These are phyloP conservation scores for Conomelus anceps DNA, from an alignment of 2,888 invertebrate genomes.

Conservation along the genomic window DNA sequence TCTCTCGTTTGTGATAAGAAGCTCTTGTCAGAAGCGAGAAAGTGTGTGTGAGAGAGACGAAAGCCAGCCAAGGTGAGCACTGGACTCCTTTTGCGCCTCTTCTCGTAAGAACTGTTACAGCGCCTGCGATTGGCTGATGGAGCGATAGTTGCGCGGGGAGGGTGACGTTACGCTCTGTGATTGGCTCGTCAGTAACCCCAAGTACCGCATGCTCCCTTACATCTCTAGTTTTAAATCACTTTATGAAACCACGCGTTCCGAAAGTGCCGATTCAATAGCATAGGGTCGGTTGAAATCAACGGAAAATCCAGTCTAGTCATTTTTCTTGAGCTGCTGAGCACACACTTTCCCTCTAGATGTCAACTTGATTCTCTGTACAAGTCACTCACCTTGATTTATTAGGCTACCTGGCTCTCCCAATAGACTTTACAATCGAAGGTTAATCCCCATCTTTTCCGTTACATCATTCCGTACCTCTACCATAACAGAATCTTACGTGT, in stretches of 20 bases:
- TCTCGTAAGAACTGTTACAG: neutral
- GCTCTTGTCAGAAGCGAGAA: neutral
- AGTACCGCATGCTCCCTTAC: neutral
- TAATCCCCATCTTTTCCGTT: too few species aligned
- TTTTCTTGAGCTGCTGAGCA: neutral
- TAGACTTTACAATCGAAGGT: too few species aligned
- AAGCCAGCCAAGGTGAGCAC: too few species aligned
- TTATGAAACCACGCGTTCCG: neutral
- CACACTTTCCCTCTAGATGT: too few species aligned
- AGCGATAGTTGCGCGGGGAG: neutral
- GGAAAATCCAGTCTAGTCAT: neutral
- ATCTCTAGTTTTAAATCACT: neutral
- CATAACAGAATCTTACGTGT: too few species aligned
- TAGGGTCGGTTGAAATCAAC: neutral
- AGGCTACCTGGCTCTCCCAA: neutral
- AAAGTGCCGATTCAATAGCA: neutral
- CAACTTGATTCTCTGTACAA: neutral
- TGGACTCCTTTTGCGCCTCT: neutral
- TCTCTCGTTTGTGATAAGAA: neutral
- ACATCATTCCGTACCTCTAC: too few species aligned
- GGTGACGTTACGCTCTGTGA: neutral
- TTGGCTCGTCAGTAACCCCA: neutral
- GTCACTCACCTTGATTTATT: neutral
- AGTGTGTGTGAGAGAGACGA: neutral
- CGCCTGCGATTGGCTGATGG: neutral